Base-by-base conservation (phyloP, 2,888 invertebrate genomes). In the Drosophila glabriapex region DNA sequence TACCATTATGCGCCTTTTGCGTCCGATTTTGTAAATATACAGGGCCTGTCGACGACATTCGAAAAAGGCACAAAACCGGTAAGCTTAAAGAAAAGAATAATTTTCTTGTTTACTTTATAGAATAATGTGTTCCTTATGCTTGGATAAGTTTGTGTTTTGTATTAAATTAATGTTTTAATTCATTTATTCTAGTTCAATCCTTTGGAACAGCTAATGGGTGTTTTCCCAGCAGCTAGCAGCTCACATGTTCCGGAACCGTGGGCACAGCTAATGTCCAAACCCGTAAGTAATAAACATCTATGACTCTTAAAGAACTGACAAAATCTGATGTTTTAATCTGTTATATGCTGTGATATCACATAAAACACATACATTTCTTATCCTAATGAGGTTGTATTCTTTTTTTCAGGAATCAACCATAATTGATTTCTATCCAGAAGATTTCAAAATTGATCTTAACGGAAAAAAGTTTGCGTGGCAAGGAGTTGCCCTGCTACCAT, bases 391-490 rank as follows among this genome's bases (percentile, higher is more conserved):
- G 1, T 14, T n/a, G 4, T 31, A 39, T 49, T 12, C 3, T 28
- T 59, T 10, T 53, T 85, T n/a, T 14, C 93, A 97, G 96, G 96
- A 96, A 83, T 99, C 99, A 0, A 94, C 97, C 0, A 99, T 99
- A 70, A 99, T 99, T 86, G 99, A 99, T 94, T 99, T 99, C 94
- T 99, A 99, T 94, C 99, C 99, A 0, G 96, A 95, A 91, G 98
- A 99, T 93, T 99, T 99, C 94, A 97, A 97, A 94, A 98, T 99
- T 74, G 99, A 99, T 94, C 94, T 99, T 80, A 99, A 99, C 94
- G 99, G 99, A 39, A 99, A 99, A 94, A 99, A 99, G 94, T 99
- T 97, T 94, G 99, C 99, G 58, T 99, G 99, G 99, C 99, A 99
- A 94, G 99, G 99, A 53, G 99, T 99, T 3, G 99, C 99, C 0